Evolutionary conservation across 2,113 vertebrate genomes (phyloP), one percentile per base, ranked within the genome.

Genomic region (Pelecanoides urinatrix): DNA sequence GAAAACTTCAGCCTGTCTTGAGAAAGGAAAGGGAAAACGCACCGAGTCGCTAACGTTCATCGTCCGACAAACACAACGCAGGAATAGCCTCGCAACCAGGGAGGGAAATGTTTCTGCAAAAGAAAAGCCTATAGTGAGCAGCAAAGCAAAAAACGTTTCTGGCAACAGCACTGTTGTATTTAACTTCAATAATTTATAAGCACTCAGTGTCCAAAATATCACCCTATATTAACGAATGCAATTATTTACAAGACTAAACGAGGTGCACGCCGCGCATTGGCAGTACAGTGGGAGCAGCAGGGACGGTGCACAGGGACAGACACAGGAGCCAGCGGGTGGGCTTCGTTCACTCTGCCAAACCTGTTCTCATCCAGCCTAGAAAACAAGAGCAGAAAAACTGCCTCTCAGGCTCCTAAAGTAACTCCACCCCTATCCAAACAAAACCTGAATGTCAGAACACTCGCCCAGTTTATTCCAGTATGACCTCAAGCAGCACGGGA

Each of bases 211-310:
- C 66, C 13, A 25, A 73, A 88, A 38, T 2, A 27, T 13, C 17
- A 47, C 3, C 12, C 7, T 40, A 2, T 13, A 18, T 17, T 16
- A 59, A 42, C 1, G 3, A 50, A 47, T 2, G 3, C 7, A 50
- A 6, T 29, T 27, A 29, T 34, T 71, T 11, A 7, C 9, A 15
- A 16, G 22, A 44, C 44, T 44, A 55, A 67, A 8, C 2, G 26
- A 52, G 47, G 77, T 19, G 29, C 7, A 2, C 0, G 0, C 6
- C 3, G 1, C 0, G 0, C 5, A 2, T 14, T 11, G 16, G n/a
- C 32, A 73, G 30, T 4, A 2, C 0, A 0, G 36, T 3, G 26
- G 10, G 7, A 20, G 10, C 13, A 67, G 49, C 32, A 86, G 12
- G 40, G 40, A 22, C 26, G 13, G 18, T 2, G 6, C 18, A 4